Percentiles rank a stretch among this genome's conserved stretches.
Evolutionary conservation across 2,888 invertebrate species (phyloP).

Genomic region (Himalopsyche tibetana): DNA sequence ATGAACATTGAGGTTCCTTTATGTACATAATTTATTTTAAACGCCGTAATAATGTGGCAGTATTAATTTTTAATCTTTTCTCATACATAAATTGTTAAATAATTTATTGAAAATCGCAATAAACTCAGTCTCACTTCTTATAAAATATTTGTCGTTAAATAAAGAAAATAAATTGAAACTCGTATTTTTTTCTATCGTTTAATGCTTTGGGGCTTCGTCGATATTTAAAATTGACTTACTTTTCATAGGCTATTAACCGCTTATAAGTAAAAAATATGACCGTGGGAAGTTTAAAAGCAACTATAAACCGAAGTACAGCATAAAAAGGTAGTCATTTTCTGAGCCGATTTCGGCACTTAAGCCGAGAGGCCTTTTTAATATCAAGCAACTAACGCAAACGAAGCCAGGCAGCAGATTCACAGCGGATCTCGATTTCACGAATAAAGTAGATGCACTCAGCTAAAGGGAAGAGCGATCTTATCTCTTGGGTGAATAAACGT

Average conservation of each 20-base stretch:
- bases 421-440: slow-evolving; percentile 9
- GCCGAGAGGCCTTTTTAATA: slow-evolving; percentile 15
- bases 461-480: slow-evolving; percentile 12
- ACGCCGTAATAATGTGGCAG: too few species aligned
- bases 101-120: too few species aligned
- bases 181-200: too few species aligned
- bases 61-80: too few species aligned
- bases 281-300: slow-evolving; percentile 11
- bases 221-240: too few species aligned
- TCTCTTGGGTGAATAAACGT: slow-evolving; percentile 40
- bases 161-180: too few species aligned
- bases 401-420: not conserved
- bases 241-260: not conserved
- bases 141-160: too few species aligned
- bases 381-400: not conserved
- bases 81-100: too few species aligned
- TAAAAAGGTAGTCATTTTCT: not conserved
- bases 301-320: slow-evolving; percentile 9
- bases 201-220: too few species aligned
- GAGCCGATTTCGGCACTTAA: slow-evolving; percentile 10
- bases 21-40: too few species aligned
- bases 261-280: not conserved
- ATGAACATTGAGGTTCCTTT: too few species aligned
- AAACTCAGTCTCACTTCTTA: too few species aligned
- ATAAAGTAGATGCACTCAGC: slow-evolving; percentile 37